Evolutionary conservation across 2,113 vertebrate genomes (phyloP).

Genomic region (Amphiprion ocellaris): DNA sequence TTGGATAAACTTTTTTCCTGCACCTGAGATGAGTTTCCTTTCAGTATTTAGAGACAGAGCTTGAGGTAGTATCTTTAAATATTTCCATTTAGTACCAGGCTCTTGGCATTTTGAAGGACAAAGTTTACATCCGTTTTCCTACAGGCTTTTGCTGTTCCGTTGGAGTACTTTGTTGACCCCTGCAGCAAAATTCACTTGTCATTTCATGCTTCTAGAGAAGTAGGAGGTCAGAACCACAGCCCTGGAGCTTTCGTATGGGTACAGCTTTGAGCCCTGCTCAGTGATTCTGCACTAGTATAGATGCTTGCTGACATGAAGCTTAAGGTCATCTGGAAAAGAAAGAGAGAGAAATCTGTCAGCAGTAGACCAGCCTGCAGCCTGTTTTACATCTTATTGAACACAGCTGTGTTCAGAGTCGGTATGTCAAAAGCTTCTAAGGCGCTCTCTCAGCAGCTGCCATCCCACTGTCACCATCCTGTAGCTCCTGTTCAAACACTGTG

Average conservation of each 20-base stretch:
- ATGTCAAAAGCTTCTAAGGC: neutral
- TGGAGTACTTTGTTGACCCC: neutral
- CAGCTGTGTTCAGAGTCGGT: neutral
- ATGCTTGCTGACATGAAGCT: slow-evolving; percentile 24
- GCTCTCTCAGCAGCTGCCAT: neutral
- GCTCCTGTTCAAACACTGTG: slow-evolving; percentile 14
- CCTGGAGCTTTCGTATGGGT: neutral
- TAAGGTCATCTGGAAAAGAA: slow-evolving; percentile 1
- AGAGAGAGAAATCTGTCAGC: neutral
- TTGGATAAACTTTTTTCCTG: too few species aligned
- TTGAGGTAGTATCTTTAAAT: too few species aligned
- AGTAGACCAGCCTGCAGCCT: neutral
- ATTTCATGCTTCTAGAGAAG: slow-evolving; percentile 1
- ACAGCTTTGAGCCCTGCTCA: neutral
- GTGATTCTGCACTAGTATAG: slow-evolving; percentile 2
- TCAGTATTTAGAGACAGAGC: too few species aligned
- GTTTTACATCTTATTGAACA: neutral
- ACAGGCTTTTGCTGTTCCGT: too few species aligned
- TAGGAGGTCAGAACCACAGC: neutral
- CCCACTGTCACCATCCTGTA: neutral
- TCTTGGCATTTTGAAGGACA: too few species aligned
- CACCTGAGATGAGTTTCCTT: too few species aligned
- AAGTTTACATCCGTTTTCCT: too few species aligned
- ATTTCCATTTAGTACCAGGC: too few species aligned
- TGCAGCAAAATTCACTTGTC: slow-evolving; percentile 3